A percentile compares a stretch with the other conserved stretches of the same genome.
Conservation (phyloP, 92 coral and sea anemone species). For the Plumapathes pennacea region DNA sequence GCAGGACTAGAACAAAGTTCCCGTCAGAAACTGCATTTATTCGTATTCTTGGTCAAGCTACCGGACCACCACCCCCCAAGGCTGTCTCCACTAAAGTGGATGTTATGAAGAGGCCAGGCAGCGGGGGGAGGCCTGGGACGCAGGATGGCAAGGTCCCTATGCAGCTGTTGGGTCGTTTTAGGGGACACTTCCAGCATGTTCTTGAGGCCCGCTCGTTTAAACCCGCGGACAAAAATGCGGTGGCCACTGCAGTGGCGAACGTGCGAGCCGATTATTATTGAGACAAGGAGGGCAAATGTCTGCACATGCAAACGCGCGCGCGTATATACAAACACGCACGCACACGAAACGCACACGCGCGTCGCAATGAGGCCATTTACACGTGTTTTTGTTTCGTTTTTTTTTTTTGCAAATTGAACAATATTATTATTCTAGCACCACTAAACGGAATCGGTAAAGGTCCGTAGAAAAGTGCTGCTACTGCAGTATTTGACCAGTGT, state of each 20-base stretch:
- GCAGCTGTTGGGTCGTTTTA: constrained; percentile 54
- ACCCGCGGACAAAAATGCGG: constrained; percentile 55
- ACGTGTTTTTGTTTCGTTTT: no score
- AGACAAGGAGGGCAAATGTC: no score
- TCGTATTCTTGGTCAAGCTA: constrained; percentile 58
- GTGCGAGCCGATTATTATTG: no score
- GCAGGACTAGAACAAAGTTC: constrained; percentile 6
- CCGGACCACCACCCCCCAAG: constrained; percentile 50
- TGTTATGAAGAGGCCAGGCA: constrained; percentile 6
- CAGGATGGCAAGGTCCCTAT: constrained; percentile 30
- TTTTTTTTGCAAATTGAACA: no score
- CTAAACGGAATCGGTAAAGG: no score
- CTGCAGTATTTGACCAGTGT: no score
- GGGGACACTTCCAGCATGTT: constrained; percentile 68
- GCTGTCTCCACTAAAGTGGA: constrained; percentile 1
- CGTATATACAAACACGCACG: no score
- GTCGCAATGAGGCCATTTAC: no score
- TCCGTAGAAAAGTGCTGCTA: no score
- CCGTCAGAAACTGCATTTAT: constrained; percentile 56
- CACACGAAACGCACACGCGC: no score
- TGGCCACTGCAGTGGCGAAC: constrained; percentile 43
- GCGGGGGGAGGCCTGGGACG: constrained; percentile 2
- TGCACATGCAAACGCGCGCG: no score
- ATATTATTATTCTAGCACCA: no score
- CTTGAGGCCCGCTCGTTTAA: constrained; percentile 79